Evolutionary conservation across 2,113 vertebrate species (phyloP).

Genomic region (Xyliphius kryptos): DNA sequence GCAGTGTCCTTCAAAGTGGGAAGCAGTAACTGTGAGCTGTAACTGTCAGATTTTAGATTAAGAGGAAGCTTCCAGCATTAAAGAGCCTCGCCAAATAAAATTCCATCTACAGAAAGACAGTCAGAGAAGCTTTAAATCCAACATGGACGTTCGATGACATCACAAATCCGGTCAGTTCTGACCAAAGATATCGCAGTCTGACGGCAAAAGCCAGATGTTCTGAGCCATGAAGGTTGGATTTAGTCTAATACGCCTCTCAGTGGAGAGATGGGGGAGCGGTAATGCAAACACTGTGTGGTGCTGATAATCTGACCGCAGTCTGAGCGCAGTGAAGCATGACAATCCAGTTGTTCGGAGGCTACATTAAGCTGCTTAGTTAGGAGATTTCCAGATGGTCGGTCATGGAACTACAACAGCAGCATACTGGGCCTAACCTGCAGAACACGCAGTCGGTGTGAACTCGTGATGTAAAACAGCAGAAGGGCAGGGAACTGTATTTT

Average conservation of each 20-base stretch:
- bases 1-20: conserved; percentile 14
- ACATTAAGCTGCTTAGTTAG: conserved; percentile 44
- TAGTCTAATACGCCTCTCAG: conserved; percentile 14
- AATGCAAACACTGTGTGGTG: neutral
- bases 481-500: conserved; percentile 24
- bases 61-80: conserved; percentile 36
- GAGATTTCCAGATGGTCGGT: conserved; percentile 44
- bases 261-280: conserved; percentile 8
- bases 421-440: conserved; percentile 35
- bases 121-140: neutral
- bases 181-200: neutral
- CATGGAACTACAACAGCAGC: conserved; percentile 41
- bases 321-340: conserved; percentile 10
- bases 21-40: conserved; percentile 18
- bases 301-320: conserved; percentile 5
- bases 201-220: neutral
- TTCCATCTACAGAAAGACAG: neutral
- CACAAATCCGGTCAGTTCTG: neutral
- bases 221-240: conserved; percentile 25
- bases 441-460: conserved; percentile 32
- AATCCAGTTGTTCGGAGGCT: conserved; percentile 24
- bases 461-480: conserved; percentile 40
- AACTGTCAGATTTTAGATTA: conserved; percentile 38
- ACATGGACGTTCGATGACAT: neutral
- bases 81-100: conserved; percentile 53